phyloP scores from a whole-genome alignment of 2,888 invertebrate genomes.

The Oscheius onirici region DNA sequence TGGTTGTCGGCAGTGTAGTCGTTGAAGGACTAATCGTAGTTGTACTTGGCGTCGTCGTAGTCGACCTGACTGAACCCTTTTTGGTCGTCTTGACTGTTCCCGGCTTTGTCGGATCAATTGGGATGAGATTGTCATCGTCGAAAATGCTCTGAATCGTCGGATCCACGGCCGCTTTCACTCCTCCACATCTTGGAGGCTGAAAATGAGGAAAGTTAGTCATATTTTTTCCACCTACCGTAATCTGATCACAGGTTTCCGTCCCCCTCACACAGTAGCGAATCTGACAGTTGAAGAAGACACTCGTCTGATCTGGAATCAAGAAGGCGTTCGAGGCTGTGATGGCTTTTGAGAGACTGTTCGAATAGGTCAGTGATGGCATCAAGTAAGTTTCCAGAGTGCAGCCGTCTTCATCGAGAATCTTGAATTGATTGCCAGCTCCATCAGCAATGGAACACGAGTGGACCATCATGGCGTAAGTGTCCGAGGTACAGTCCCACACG shows the following conservation, averaged over 20 bases:
- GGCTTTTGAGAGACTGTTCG: conserved; percentile 61
- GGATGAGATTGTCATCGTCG: conserved; percentile 12
- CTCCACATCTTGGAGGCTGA: conserved; percentile 37
- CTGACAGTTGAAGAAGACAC: conserved; percentile 65
- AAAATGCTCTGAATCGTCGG: conserved; percentile 4
- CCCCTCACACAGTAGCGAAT: conserved; percentile 64
- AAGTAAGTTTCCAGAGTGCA: conserved; percentile 35
- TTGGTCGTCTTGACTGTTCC: background rate
- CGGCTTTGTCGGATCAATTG: conserved; percentile 1
- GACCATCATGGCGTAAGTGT: conserved; percentile 64
- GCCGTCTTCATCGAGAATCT: conserved; percentile 65
- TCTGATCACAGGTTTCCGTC: conserved; percentile 52
- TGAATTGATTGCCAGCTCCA: conserved; percentile 56
- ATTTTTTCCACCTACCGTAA: conserved; percentile 44
- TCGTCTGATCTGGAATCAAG: conserved; percentile 68
- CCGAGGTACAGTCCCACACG: conserved; percentile 68
- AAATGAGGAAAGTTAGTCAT: background rate
- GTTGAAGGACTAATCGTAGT: conserved; percentile 30
- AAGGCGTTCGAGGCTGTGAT: conserved; percentile 66
- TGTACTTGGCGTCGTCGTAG: conserved; percentile 18
- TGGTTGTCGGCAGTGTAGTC: conserved; percentile 83
- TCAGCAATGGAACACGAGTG: conserved; percentile 64
- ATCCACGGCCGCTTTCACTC: background rate
- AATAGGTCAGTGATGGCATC: conserved; percentile 67
- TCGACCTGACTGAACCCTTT: background rate